Base-by-base conservation (phyloP, 2,888 invertebrate genomes). In the Phragmatobia fuliginosa region DNA sequence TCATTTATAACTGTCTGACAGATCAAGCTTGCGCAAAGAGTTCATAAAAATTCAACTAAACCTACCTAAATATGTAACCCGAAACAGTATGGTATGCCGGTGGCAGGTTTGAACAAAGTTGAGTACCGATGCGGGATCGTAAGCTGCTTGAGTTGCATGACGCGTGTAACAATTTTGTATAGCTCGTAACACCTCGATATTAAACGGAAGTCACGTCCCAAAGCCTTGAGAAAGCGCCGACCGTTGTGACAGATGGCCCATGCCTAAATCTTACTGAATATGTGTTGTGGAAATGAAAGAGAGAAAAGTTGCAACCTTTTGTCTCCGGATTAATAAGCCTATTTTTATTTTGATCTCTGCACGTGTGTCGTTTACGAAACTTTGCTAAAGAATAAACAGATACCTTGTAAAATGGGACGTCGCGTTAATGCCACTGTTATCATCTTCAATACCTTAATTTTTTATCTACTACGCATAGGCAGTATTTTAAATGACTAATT, bases 161-260 rank as follows among this genome's bases (percentile, higher is more conserved):
- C 66, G 86, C 89, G 90, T 90, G 90, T 87, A 81, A 88, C 85
- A 82, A 88, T 88, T 89, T 86, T 82, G 81, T 86, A 86, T 85
- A 76, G 85, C 77, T 76, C 75, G 77, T 83, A 81, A 81, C 81
- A 82, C 77, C 78, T 83, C 79, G 75, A 83, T 85, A 86, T 83
- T 82, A 80, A 86, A 83, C 90, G 91, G 91, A 91, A 88, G 89
- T 91, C 91, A 91, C 91, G 91, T 91, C 85, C 84, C 62, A 72
- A 80, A 76, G 75, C 80, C 77, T 81, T 83, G 83, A 83, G 87
- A 87, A 88, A 88, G 86, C 77, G 77, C 82, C 84, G 83, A 81
- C 78, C 76, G 67, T 67, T 72, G 75, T 72, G 78, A 77, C 88
- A 88, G 86, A 89, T 88, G 88, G 87, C 83, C 79, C 82, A 74